Evolutionary conservation across 1,140 invertebrate genomes (phyloP).

Genomic region (Tetragnatha versicolor): DNA sequence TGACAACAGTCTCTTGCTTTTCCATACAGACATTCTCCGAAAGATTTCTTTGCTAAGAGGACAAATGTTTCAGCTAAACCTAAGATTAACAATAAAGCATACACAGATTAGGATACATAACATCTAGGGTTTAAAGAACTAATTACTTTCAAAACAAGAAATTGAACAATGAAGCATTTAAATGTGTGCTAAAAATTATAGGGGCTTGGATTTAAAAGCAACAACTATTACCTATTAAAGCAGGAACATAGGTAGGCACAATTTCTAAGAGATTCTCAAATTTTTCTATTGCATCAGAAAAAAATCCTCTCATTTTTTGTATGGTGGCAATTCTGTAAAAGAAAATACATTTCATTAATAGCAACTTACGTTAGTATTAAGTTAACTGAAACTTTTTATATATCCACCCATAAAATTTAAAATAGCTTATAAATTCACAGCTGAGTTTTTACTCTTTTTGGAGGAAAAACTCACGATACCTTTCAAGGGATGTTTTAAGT

Average conservation of each 20-base stretch:
- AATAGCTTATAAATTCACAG: too few relatives aligned
- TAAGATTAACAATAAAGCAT: neutral
- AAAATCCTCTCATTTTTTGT: slow-evolving; percentile 75
- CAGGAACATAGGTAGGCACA: slow-evolving; percentile 74
- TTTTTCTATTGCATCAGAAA: slow-evolving; percentile 74
- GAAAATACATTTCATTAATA: too few relatives aligned
- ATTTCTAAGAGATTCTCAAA: slow-evolving; percentile 74
- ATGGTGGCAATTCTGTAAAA: slow-evolving; percentile 75
- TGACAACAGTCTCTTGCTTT: slow-evolving; percentile 74
- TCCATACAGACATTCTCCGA: slow-evolving; percentile 71
- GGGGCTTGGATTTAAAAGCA: neutral
- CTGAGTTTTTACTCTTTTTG: too few relatives aligned
- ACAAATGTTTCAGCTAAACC: slow-evolving; percentile 70
- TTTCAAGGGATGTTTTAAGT: too few relatives aligned
- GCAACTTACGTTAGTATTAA: too few relatives aligned
- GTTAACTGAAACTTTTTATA: too few relatives aligned
- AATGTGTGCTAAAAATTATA: neutral
- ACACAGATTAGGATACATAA: neutral
- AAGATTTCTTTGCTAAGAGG: slow-evolving; percentile 34
- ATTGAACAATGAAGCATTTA: neutral
- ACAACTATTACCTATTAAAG: slow-evolving; percentile 69
- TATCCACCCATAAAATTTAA: too few relatives aligned
- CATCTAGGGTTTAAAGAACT: neutral
- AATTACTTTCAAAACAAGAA: neutral
- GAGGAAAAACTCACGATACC: too few relatives aligned